A percentile compares a stretch with the other conserved stretches of the same genome.
phyloP scores from a whole-genome alignment of 2,888 invertebrate genomes.

The Platycnemis pennipes region DNA sequence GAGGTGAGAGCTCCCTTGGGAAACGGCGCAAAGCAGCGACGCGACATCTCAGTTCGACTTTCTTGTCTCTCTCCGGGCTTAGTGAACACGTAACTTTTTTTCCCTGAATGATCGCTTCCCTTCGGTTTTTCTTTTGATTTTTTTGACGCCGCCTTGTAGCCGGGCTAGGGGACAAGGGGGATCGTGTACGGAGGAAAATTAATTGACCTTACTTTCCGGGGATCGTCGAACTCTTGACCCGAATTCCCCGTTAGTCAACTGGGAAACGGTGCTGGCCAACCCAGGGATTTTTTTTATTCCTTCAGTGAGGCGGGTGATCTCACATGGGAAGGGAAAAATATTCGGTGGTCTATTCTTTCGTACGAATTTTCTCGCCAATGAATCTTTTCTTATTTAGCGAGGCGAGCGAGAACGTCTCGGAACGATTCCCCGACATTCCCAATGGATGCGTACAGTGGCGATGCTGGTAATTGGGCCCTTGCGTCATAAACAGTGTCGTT shows the following conservation, averaged over 20 bases:
- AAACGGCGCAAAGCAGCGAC: background rate
- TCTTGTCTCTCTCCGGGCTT: background rate
- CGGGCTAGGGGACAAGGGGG: background rate
- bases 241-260: background rate
- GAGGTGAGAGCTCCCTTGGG: background rate
- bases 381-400: background rate
- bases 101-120: background rate
- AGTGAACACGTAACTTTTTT: background rate
- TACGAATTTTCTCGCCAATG: background rate
- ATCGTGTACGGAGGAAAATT: background rate
- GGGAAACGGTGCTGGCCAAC: background rate
- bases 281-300: background rate
- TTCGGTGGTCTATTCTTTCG: background rate
- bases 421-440: background rate
- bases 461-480: background rate
- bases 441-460: background rate
- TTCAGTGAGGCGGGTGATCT: too few species aligned
- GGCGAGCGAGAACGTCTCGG: background rate
- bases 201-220: background rate
- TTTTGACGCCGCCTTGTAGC: background rate
- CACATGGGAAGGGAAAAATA: too few species aligned
- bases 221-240: constrained; percentile 39
- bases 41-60: background rate
- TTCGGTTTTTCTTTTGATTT: background rate
- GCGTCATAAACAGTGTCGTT: constrained; percentile 31